Evolutionary conservation across 2,888 invertebrate species (phyloP).

Genomic region (Mayetiola destructor): DNA sequence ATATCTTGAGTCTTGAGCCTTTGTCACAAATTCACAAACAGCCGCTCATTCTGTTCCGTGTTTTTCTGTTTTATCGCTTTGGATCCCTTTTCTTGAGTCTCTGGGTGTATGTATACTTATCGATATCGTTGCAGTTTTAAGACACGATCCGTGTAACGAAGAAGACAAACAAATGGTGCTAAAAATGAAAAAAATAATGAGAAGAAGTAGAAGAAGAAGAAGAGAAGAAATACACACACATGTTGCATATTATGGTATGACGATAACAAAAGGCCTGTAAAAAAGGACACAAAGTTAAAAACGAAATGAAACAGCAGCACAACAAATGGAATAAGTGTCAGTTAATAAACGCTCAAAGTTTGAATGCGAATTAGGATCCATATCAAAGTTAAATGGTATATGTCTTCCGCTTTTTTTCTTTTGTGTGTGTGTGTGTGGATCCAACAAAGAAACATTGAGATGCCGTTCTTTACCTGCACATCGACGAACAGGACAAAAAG

Average conservation of each 20-base stretch:
- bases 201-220: not conserved
- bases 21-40: conserved; percentile 12
- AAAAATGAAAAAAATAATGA: not conserved
- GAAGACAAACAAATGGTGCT: conserved; percentile 12
- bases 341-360: conserved; percentile 8
- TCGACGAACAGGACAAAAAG: not conserved
- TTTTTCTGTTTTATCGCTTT: not conserved
- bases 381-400: conserved; percentile 9
- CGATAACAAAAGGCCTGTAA: not conserved
- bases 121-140: not conserved
- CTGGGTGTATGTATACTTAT: not conserved
- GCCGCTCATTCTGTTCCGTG: not conserved
- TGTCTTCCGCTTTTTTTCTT: not conserved
- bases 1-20: not conserved
- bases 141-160: conserved; percentile 12
- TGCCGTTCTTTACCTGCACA: not conserved
- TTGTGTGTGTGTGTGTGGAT: not conserved
- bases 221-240: not conserved
- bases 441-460: no score
- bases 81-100: not conserved
- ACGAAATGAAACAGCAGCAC: not conserved
- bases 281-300: not conserved
- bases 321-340: not conserved
- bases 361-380: conserved; percentile 11
- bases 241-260: no score